Evolutionary conservation across 2,888 invertebrate genomes (phyloP).

Genomic region (Drymonia ruficornis): DNA sequence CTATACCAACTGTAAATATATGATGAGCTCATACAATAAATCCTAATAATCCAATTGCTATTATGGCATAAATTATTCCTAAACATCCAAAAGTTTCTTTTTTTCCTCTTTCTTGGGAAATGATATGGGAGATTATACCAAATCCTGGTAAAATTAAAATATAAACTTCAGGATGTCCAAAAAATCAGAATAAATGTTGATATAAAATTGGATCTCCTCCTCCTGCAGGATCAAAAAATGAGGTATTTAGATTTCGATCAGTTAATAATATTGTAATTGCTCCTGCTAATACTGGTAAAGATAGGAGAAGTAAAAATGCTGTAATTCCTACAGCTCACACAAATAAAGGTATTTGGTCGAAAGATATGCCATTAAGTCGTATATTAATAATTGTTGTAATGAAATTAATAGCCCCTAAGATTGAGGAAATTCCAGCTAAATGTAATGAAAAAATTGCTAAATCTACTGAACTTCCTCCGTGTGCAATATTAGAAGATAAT

Average conservation of each 20-base stretch:
- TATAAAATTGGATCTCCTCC: constrained; percentile 93
- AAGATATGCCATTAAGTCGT: constrained; percentile 83
- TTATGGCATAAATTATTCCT: constrained; percentile 94
- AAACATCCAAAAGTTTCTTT: constrained; percentile 89
- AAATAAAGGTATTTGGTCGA: constrained; percentile 89
- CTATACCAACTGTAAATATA: constrained; percentile 94
- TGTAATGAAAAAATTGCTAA: constrained; percentile 91
- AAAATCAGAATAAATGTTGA: constrained; percentile 95
- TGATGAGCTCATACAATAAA: constrained; percentile 95
- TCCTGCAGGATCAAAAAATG: constrained; percentile 92
- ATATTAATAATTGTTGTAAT: constrained; percentile 91
- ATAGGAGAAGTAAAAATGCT: constrained; percentile 84
- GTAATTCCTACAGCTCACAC: constrained; percentile 87
- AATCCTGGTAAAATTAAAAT: constrained; percentile 94
- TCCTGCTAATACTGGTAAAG: constrained; percentile 90
- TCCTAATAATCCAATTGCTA: constrained; percentile 92
- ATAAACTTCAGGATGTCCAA: constrained; percentile 95
- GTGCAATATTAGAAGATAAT: constrained; percentile 86
- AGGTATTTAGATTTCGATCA: constrained; percentile 92
- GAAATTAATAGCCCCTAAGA: constrained; percentile 92
- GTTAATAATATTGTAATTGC: constrained; percentile 92
- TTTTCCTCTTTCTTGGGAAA: constrained; percentile 90
- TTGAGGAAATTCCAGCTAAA: constrained; percentile 89
- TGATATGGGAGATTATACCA: constrained; percentile 92
- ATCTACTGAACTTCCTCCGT: constrained; percentile 89